Evolutionary conservation across 1,140 invertebrate genomes (phyloP), one percentile per base, ranked within the genome.

Genomic region (Leptopilina clavipes): DNA sequence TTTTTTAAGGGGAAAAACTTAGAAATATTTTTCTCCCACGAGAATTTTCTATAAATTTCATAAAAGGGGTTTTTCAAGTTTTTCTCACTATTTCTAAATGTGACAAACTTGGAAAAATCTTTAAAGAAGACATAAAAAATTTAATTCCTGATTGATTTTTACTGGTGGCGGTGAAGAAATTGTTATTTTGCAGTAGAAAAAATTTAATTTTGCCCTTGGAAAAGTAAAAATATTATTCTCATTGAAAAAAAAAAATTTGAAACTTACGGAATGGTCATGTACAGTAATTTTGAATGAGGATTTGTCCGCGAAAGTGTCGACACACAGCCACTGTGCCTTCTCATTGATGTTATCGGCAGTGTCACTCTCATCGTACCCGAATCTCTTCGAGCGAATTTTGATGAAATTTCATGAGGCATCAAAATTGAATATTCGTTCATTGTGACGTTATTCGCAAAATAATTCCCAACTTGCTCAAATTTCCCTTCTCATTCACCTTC

Each of bases 241-340:
- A n/a, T 56, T 56, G 11, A 12, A 22, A 25, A 22, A 9, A 65
- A 25, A 12, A 25, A n/a, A 25, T 65, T 14, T 12, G 0, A 52
- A 79, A 89, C 88, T 89, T 89, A 89, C 88, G 88, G 88, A 0
- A 89, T 77, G 8, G 88, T 81, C n/a, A 88, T 81, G 81, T 88
- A 89, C 75, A 87, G 72, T 7, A 89, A 25, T 82, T 84, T 87
- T 11, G 87, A 83, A 59, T 88, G 86, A 44, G 84, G 83, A 74
- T 86, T 89, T 37, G 79, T 71, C 11, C 83, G 79, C 9, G 87
- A 77, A 10, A 89, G 73, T 12, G 84, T 88, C 17, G 88, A 88
- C 14, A 88, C 88, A 79, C 88, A 89, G 22, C 87, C 86, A 43
- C 88, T 89, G 82, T 89, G 88, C 17, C 88, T 85, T 71, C 88